These are phyloP conservation scores for Octonoba sinensis DNA, from an alignment of 2,888 invertebrate genomes.

Conservation along the genomic window DNA sequence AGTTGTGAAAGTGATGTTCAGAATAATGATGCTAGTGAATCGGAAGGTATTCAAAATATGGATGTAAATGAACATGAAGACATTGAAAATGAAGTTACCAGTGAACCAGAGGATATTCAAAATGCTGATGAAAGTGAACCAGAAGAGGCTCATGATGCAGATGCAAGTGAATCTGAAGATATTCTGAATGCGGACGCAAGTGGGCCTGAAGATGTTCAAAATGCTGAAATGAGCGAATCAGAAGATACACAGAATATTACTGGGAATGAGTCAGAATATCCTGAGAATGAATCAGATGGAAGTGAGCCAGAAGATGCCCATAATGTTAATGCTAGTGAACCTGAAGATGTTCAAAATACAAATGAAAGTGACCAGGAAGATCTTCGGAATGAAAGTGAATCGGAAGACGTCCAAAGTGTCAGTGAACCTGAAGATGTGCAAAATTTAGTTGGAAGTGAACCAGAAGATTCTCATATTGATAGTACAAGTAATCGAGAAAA, in stretches of 20 bases:
- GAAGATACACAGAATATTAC: slow-evolving; percentile 60
- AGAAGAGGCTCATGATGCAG: slow-evolving; percentile 44
- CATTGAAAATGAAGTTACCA: slow-evolving; percentile 26
- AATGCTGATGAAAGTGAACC: slow-evolving; percentile 14
- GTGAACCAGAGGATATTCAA: slow-evolving; percentile 25
- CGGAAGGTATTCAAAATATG: slow-evolving; percentile 29
- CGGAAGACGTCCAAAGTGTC: background rate
- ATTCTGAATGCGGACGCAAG: slow-evolving; percentile 33
- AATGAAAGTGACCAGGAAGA: slow-evolving; percentile 18
- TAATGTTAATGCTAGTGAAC: slow-evolving; percentile 36
- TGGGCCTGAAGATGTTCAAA: background rate
- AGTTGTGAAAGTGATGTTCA: slow-evolving; percentile 20
- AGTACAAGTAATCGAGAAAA: slow-evolving; percentile 22
- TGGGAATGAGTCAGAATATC: slow-evolving; percentile 58
- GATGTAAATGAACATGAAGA: slow-evolving; percentile 63
- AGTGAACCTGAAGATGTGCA: slow-evolving; percentile 29
- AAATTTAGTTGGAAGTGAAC: slow-evolving; percentile 16
- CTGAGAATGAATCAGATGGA: slow-evolving; percentile 28
- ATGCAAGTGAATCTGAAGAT: slow-evolving; percentile 58
- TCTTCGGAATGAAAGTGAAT: slow-evolving; percentile 16
- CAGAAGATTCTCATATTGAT: slow-evolving; percentile 10
- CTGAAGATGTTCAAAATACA: slow-evolving; percentile 28
- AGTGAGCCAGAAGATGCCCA: slow-evolving; percentile 1
- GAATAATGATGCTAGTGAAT: slow-evolving; percentile 3
- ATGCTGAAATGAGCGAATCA: slow-evolving; percentile 6